Base-by-base conservation (phyloP, 1,140 invertebrate species). In the Vanessa atalanta region DNA sequence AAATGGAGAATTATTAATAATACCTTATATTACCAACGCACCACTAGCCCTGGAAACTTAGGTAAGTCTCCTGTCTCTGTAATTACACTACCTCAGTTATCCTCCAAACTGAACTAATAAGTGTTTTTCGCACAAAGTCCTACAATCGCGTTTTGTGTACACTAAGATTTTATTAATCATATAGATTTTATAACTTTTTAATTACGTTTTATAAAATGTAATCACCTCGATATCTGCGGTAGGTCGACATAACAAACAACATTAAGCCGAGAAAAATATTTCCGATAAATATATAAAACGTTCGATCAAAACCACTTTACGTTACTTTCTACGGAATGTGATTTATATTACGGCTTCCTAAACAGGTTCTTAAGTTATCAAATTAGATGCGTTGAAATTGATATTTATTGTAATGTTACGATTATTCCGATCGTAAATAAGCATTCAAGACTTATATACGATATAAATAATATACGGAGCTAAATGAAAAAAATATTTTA, bases 381-480 rank as follows among this genome's bases (percentile, higher is more conserved):
- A 71, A 71, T 65, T 71, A 71, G 70, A 71, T 63, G 67, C 37
- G 47, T 63, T 65, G 70, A 71, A 71, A 71, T 71, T 61, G 70
- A 71, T 71, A 71, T 65, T 65, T 71, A 71, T 71, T 43, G 12
- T 71, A 55, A 61, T 70, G 55, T 70, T 61, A 61, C 31, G 31
- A 61, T 16, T 31, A 61, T 43, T 37, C 57, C 31, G 14, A 60
- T 57, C 66, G 43, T 55, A 69, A 60, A 69, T 55, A 55, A 7
- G 2, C 55, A 55, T 51, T 70, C 31, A 20, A 61, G 68, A 61
- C n/a, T 50, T 63, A 20, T 63, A 70, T 70, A 43, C 63, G 31
- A 47, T 60, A 16, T 50, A 43, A 70, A 63, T 70, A 37, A 37
- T 61, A n/a, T 61, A 37, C 57, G 13, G 9, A 26, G 23, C 31